Base-by-base conservation (phyloP, 2,113 vertebrate species). In the Orthochromis malagaraziensis region DNA sequence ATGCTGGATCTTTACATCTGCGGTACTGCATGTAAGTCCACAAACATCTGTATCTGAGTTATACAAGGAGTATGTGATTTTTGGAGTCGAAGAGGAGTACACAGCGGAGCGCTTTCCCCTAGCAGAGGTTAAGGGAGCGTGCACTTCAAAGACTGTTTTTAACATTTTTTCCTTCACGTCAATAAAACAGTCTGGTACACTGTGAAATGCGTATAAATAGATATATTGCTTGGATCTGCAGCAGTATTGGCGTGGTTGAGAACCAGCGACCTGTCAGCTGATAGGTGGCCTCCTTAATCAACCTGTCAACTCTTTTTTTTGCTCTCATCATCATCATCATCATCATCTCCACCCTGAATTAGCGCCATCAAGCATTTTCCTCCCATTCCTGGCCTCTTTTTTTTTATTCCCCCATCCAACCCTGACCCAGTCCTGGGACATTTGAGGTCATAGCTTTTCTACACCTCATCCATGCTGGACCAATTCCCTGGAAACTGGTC, bases 391-490 rank as follows among this genome's bases (percentile, higher is more conserved):
- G 33, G 49, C 68, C 58, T 33, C 29, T 33, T 42, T 21, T 16
- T 38, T 38, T 53, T 53, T n/a, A n/a, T 47, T 49, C 1, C 1
- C 9, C 35, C 68, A 75, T 75, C 84, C 77, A n/a, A 63, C 33
- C 26, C 75, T 77, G 81, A 87, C 38, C 49, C 57, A 68, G 6
- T 85, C 73, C 81, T 54, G 68, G 89, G 86, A 93, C 89, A 86
- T 92, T 89, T 95, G 82, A 92, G 90, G 85, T 93, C 90, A 90
- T 79, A 87, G 42, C 77, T 83, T 91, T 87, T 91, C 51, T 87
- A 57, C 84, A 89, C 73, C 84, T 93, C 80, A 87, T 82, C 85
- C 89, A 70, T 21, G 14, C 81, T 88, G 84, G 82, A 84, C 85
- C 58, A 7, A n/a, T 21, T 89, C 81, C 26, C 57, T 87, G 89